Percentiles rank a stretch among this genome's conserved stretches.
These are phyloP conservation scores for Nomada ferruginata DNA, from an alignment of 2,888 invertebrate genomes.

Conservation along the genomic window DNA sequence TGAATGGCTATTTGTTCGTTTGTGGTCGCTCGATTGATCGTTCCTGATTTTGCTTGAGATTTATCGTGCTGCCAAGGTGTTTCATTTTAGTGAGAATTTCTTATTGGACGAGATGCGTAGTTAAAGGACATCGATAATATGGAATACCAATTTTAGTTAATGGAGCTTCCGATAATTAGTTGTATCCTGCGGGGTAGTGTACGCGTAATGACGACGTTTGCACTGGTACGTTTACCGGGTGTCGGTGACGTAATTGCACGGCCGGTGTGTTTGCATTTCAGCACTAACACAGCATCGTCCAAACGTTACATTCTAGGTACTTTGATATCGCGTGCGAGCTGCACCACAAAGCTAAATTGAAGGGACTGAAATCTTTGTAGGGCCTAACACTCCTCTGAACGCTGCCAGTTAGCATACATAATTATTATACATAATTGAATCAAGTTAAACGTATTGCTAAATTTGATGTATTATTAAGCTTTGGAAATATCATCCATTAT, in stretches of 20 bases:
- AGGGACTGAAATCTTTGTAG: not conserved
- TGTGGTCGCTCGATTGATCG: not conserved
- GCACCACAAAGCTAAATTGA: slow-evolving; percentile 13
- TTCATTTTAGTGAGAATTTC: not conserved
- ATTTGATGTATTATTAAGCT: too few species aligned
- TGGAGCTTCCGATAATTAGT: not conserved
- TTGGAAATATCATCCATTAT: too few species aligned
- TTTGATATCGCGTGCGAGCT: slow-evolving; percentile 26
- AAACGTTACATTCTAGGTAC: slow-evolving; percentile 29
- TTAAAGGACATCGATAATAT: not conserved
- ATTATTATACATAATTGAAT: too few species aligned
- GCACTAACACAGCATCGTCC: not conserved
- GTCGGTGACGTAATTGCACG: slow-evolving; percentile 21
- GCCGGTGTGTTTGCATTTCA: slow-evolving; percentile 32
- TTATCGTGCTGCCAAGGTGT: not conserved
- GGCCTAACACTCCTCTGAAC: not conserved
- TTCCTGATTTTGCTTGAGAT: not conserved
- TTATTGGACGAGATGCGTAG: not conserved
- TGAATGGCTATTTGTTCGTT: not conserved
- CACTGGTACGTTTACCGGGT: slow-evolving; percentile 13
- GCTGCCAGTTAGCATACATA: too few species aligned
- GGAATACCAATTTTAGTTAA: slow-evolving; percentile 22
- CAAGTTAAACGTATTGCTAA: too few species aligned
- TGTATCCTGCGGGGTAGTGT: not conserved
- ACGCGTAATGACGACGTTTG: slow-evolving; percentile 3